Evolutionary conservation across 2,113 vertebrate genomes (phyloP), one percentile per base, ranked within the genome.

Genomic region (Trachemys scripta): DNA sequence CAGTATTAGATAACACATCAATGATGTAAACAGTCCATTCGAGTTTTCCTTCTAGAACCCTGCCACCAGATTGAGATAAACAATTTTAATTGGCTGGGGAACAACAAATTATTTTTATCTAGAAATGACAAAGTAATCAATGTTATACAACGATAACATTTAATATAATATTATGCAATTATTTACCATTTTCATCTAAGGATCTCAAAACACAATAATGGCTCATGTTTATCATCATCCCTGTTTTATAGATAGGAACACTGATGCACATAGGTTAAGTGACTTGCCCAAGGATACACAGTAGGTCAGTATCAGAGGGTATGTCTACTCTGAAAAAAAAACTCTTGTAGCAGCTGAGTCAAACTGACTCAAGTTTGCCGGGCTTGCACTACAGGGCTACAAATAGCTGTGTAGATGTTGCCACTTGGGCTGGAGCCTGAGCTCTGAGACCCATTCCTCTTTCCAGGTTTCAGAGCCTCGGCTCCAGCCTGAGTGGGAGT

Each of bases 31-130:
- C 57, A 0, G 85, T 97, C 98, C 98, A 98, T 4, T 25, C 89
- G 24, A 99, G 96, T 59, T 50, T 95, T 1, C 94, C 88, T 38
- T 97, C 91, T 69, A 99, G 83, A 90, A 98, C 94, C 24, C 99
- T 99, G 97, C 27, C 20, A 82, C 35, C 81, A 62, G 3, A 62
- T 20, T 8, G 85, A 96, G 42, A 94, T n/a, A 87, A 92, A 38
- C 0, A 12, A 38, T 85, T 84, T 85, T 56, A 49, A 82, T 84
- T 84, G 93, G 35, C 31, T 35, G 14, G 45, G 45, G 29, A 49
- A 5, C n/a, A 24, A 65, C 22, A 87, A 62, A 50, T 69, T 80
- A 0, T 88, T 91, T 83, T 79, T 57, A 9, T 50, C 50, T 82
- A n/a, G 19, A 88, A 83, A 85, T 82, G 10, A 82, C 69, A 27